These are phyloP conservation scores for Trichogramma evanescens DNA, from an alignment of 2,888 invertebrate genomes.

Conservation along the genomic window DNA sequence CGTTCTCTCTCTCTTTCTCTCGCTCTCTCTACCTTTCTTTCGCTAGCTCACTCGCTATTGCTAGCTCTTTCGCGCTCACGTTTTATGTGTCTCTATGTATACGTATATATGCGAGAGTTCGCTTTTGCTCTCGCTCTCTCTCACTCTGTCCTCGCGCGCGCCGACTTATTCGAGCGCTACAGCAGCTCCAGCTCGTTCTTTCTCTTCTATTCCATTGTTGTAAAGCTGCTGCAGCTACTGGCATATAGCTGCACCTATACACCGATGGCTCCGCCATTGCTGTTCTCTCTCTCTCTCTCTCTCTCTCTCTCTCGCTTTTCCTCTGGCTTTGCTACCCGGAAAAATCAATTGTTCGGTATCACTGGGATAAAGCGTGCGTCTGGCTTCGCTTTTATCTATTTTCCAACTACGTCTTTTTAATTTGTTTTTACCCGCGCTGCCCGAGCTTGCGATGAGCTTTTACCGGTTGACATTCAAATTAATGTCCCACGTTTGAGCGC, in stretches of 20 bases:
- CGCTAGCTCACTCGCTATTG: neutral
- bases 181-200: constrained; percentile 22
- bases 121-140: constrained; percentile 16
- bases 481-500: no score
- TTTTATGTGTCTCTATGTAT: constrained; percentile 5
- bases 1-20: neutral
- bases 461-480: no score
- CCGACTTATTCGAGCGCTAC: no score
- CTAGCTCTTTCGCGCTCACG: constrained; percentile 4
- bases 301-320: constrained; percentile 1
- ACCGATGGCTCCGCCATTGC: constrained; percentile 18
- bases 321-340: neutral
- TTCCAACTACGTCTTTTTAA: no score
- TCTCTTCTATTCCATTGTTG: constrained; percentile 19
- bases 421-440: no score
- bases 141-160: no score
- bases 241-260: constrained; percentile 2
- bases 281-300: constrained; percentile 5
- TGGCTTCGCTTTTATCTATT: no score
- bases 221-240: constrained; percentile 11
- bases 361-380: neutral
- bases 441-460: no score
- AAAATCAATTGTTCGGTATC: constrained; percentile 22
- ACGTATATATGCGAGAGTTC: no score
- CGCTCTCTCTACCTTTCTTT: constrained; percentile 1